These are phyloP conservation scores for Lepus europaeus DNA, from an alignment of 2,113 vertebrate genomes.

Conservation along the genomic window DNA sequence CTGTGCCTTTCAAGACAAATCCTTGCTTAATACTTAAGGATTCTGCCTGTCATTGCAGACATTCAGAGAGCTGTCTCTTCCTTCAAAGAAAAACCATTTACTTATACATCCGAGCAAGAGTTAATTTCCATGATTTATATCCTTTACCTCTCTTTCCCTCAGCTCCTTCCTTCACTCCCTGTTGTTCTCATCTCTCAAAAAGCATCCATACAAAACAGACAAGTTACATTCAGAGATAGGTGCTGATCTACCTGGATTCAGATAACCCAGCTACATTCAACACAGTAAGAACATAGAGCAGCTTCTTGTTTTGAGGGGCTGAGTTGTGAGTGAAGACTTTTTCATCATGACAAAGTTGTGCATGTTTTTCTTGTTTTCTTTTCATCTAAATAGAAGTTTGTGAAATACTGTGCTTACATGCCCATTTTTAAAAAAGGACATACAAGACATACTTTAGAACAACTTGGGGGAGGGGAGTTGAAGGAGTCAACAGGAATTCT, in stretches of 20 bases:
- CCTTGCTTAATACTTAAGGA: not conserved
- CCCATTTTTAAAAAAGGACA: not conserved
- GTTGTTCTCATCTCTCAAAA: no score
- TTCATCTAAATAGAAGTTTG: not conserved
- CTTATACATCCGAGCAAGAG: not conserved
- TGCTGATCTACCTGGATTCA: not conserved
- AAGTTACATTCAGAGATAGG: not conserved
- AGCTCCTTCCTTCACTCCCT: not conserved
- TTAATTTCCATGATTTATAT: not conserved
- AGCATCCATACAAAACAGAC: not conserved
- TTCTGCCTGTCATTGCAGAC: not conserved
- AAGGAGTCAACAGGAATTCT: no score
- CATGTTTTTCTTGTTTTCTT: not conserved
- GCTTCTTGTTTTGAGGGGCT: not conserved
- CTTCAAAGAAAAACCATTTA: not conserved
- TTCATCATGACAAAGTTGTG: not conserved
- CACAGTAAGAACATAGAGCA: not conserved
- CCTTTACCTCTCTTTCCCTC: not conserved
- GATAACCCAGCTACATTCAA: not conserved
- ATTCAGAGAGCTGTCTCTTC: not conserved
- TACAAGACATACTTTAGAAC: not conserved
- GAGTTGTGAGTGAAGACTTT: not conserved
- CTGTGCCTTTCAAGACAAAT: not conserved
- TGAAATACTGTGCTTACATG: not conserved
- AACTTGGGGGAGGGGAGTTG: not conserved